Evolutionary conservation across 2,797 vertebrate species (phyloP).

Genomic region (Gambelia wislizenii): DNA sequence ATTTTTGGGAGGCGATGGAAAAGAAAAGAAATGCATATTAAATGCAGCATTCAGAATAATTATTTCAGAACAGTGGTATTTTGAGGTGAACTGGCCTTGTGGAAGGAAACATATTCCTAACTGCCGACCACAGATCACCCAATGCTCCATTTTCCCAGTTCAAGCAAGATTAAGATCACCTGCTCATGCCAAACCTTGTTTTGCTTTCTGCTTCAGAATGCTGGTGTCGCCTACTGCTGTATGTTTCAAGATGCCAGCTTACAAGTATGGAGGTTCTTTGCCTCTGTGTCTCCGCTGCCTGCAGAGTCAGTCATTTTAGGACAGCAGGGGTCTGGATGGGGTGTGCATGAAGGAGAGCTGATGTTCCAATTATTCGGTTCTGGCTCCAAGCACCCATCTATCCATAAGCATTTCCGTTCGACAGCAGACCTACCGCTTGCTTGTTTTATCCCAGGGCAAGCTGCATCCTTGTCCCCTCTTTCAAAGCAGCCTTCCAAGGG

Average conservation of each 20-base stretch:
- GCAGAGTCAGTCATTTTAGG: neutral
- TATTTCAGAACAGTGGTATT: neutral
- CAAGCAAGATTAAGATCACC: neutral
- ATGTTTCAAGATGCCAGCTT: neutral
- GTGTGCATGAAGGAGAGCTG: neutral
- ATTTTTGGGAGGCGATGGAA: no score
- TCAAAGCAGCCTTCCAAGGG: neutral
- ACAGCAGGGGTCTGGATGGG: neutral
- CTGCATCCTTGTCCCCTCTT: neutral
- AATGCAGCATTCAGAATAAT: neutral
- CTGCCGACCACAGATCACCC: neutral
- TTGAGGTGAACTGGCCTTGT: neutral
- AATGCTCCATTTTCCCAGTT: neutral
- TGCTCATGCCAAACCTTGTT: neutral
- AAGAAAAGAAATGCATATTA: neutral
- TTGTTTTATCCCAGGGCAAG: neutral
- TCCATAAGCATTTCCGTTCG: neutral
- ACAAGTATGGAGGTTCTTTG: neutral
- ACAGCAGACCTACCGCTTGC: neutral
- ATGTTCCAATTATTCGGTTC: neutral
- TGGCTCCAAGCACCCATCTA: neutral
- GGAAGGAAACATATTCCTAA: neutral
- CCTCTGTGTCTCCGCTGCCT: no score
- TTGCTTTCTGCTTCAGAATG: neutral
- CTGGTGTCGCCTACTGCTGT: no score